Base-by-base conservation (phyloP, 2,888 invertebrate genomes). In the Agelastica alni region DNA sequence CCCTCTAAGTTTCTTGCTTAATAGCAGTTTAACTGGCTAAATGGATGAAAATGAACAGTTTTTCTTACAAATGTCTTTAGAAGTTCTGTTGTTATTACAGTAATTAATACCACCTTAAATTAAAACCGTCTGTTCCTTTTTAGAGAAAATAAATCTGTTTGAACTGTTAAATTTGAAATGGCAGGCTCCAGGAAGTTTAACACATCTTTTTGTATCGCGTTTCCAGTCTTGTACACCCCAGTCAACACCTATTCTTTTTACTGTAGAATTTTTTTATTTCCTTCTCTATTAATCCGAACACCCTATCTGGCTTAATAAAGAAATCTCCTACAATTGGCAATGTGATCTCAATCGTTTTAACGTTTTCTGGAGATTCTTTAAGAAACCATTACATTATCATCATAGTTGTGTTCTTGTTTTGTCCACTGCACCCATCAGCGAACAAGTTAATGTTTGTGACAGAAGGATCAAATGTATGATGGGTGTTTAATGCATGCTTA, bases 381-480 rank as follows among this genome's bases (percentile, higher is more conserved):
- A 22, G 5, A 22, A 22, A 1, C 22, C 1, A 22, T n/a, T 46
- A 22, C 56, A 52, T 56, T 32, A 6, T 13, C 30, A 52, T 51
- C 10, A 56, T 2, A 17, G 37, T 45, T 10, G 30, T 34, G 31
- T 43, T 53, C 20, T 53, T 53, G 36, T 47, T 53, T 31, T 53
- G 46, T 4, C 31, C 53, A 5, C 56, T 41, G 20, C 56, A 51
- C 7, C 46, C 51, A 36, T 56, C 56, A 7, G 41, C 18, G 37
- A 51, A 34, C 9, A 47, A 28, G 9, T 18, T 14, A 30, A 37
- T 26, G 14, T 18, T 51, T 32, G 1, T 22, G 4, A 22, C 22
- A 22, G 22, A 22, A 22, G 22, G 7, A 22, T 22, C 1, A 22
- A 22, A 22, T 22, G 16, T 26, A 34, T n/a, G n/a, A n/a, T 12